phyloP scores from a whole-genome alignment of 2,113 vertebrate species.

The Dissostichus mawsoni region DNA sequence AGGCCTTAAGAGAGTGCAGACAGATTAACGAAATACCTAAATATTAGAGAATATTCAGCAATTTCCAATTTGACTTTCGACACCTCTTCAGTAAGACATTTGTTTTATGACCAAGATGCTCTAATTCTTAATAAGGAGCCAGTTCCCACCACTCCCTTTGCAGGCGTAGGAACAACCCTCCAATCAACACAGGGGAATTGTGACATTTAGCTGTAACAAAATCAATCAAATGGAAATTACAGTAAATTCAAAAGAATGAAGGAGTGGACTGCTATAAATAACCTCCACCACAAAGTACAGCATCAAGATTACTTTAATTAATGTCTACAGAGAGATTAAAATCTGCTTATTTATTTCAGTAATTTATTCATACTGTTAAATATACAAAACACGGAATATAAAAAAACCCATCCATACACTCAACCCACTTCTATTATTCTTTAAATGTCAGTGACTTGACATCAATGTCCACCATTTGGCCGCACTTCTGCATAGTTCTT shows the following conservation, averaged over 20 bases:
- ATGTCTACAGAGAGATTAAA: neutral
- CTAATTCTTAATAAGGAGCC: no score
- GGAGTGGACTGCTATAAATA: neutral
- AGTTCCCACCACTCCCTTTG: no score
- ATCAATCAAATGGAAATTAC: neutral
- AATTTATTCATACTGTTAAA: neutral
- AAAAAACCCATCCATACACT: neutral
- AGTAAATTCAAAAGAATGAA: neutral
- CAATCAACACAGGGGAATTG: no score
- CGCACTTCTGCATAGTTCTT: conserved; percentile 60
- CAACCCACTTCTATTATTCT: neutral
- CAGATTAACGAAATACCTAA: no score
- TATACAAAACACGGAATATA: neutral
- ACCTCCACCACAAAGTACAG: neutral
- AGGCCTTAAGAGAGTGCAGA: no score
- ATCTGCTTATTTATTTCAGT: neutral
- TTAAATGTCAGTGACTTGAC: neutral
- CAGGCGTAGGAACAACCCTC: no score
- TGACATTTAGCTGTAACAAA: neutral
- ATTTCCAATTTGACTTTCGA: no score
- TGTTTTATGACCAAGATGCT: no score
- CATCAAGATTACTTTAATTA: neutral
- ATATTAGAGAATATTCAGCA: no score
- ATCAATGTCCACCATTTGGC: conserved; percentile 54
- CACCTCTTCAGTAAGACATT: no score